Evolutionary conservation across 2,113 vertebrate genomes (phyloP).

Genomic region (Pantherophis guttatus): DNA sequence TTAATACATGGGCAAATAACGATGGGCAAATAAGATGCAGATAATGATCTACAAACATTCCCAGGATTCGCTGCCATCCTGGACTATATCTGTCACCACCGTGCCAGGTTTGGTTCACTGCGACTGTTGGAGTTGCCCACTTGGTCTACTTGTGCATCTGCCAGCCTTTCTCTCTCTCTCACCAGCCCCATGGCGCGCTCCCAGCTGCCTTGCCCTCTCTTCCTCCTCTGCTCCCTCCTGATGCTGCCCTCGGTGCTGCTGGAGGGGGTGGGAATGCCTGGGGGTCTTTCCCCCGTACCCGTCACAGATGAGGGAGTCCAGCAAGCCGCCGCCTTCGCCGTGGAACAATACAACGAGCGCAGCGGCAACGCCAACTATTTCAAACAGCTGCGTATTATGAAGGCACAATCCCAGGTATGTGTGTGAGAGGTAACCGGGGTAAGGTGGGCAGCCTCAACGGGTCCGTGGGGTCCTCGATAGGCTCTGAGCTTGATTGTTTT

Average conservation of each 20-base stretch:
- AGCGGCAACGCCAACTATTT: background rate
- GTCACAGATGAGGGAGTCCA: background rate
- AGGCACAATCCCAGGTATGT: background rate
- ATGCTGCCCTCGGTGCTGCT: background rate
- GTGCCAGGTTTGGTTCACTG: background rate
- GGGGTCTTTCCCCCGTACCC: accelerated
- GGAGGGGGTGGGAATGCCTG: background rate
- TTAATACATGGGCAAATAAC: background rate
- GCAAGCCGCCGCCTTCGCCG: background rate
- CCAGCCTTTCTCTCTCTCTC: background rate
- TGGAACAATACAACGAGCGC: background rate
- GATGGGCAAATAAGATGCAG: background rate
- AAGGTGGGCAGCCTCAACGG: background rate
- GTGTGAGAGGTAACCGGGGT: background rate
- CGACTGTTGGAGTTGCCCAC: background rate
- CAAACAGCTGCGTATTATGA: background rate
- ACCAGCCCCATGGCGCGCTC: background rate
- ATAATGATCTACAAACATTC: background rate
- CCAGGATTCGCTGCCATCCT: background rate
- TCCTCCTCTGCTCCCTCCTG: background rate
- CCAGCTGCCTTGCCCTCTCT: background rate
- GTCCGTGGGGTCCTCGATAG: background rate
- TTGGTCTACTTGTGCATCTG: background rate
- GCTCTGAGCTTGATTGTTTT: background rate
- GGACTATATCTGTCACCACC: background rate